Percentiles rank a stretch among this genome's conserved stretches.
These are phyloP conservation scores for Brienomyrus brachyistius DNA, from an alignment of 2,113 vertebrate species.

Conservation along the genomic window DNA sequence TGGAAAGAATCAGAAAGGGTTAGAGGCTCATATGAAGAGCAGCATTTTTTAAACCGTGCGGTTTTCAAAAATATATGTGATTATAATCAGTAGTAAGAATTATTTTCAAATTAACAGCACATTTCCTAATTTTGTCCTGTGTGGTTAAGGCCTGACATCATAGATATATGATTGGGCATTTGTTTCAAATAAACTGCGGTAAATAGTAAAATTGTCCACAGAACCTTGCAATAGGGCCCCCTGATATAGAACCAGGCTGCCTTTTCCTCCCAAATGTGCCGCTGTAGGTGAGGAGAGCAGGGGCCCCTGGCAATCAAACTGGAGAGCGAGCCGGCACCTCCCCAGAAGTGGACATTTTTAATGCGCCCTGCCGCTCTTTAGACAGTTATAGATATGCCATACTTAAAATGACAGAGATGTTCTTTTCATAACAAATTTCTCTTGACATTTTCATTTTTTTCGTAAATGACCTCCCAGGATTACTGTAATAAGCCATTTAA, in stretches of 20 bases:
- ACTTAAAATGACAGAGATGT: background rate
- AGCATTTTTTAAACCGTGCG: background rate
- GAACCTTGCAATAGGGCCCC: conserved; percentile 7
- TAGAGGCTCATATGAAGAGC: background rate
- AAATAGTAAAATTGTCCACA: background rate
- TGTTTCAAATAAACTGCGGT: background rate
- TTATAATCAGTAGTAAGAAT: background rate
- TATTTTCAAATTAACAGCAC: background rate
- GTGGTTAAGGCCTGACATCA: background rate
- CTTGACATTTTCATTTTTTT: background rate
- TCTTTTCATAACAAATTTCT: background rate
- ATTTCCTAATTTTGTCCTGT: background rate
- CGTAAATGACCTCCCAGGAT: background rate
- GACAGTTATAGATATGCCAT: background rate
- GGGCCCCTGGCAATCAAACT: conserved; percentile 38
- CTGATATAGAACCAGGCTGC: conserved; percentile 21
- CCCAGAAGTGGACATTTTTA: conserved; percentile 28
- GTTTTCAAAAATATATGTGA: background rate
- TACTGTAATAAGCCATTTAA: background rate
- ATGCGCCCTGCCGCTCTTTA: background rate
- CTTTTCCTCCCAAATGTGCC: conserved; percentile 30
- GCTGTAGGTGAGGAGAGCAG: conserved; percentile 36
- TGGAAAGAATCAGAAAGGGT: background rate
- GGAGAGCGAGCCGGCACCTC: conserved; percentile 42
- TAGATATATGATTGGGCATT: background rate